Percentiles rank a stretch among this genome's conserved stretches.
phyloP scores from a whole-genome alignment of 2,113 vertebrate species.

The Lepus europaeus region DNA sequence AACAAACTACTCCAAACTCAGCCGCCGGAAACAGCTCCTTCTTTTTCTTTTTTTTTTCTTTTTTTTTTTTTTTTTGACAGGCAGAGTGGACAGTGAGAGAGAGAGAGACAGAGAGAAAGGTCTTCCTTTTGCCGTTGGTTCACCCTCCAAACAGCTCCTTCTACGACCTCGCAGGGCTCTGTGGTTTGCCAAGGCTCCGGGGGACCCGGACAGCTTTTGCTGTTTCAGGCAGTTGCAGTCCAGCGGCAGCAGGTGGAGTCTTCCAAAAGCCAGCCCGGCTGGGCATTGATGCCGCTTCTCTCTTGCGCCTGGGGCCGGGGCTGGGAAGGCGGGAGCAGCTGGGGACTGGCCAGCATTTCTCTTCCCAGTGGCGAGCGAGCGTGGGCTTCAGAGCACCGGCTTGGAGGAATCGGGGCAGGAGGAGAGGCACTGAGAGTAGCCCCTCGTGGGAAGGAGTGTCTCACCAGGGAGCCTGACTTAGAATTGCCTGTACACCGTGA shows the following conservation, averaged over 20 bases:
- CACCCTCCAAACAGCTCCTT: not conserved
- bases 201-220: not conserved
- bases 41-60: too few species aligned
- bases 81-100: too few species aligned
- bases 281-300: not conserved
- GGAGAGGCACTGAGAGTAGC: not conserved
- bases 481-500: not conserved
- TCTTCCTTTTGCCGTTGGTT: too few species aligned
- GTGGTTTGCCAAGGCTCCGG: not conserved
- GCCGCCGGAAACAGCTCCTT: not conserved
- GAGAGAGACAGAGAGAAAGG: too few species aligned
- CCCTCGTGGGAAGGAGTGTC: not conserved
- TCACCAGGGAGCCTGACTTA: not conserved
- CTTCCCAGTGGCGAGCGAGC: not conserved
- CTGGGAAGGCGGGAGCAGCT: not conserved
- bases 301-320: not conserved
- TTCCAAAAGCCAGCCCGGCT: not conserved
- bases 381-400: not conserved
- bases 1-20: conserved; percentile 9
- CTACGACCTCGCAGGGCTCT: not conserved
- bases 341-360: not conserved
- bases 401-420: not conserved
- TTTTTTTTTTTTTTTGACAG: too few species aligned
- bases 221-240: not conserved
- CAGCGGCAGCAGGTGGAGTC: not conserved